These are phyloP conservation scores for Colossoma macropomum DNA, from an alignment of 2,113 vertebrate species.

Conservation along the genomic window DNA sequence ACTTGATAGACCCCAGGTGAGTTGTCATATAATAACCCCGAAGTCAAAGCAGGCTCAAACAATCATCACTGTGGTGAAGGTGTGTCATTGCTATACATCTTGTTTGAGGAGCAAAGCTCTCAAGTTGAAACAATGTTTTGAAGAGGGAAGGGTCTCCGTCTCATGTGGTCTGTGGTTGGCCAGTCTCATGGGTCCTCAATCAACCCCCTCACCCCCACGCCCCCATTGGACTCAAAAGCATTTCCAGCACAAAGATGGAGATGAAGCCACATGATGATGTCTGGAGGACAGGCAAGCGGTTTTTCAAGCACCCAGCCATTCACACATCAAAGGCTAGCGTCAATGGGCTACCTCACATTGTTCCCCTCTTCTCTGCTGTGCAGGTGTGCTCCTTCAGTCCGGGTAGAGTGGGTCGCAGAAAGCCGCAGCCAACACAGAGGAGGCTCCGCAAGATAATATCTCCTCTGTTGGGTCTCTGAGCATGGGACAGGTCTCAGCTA, in stretches of 20 bases:
- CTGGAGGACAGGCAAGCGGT: slow-evolving; percentile 51
- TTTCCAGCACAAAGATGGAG: slow-evolving; percentile 63
- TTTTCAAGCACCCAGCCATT: slow-evolving; percentile 61
- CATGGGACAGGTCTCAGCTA: neutral
- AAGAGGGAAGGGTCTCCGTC: slow-evolving; percentile 44
- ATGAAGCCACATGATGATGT: slow-evolving; percentile 66
- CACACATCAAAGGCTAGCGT: slow-evolving; percentile 75
- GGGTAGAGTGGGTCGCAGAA: slow-evolving; percentile 54
- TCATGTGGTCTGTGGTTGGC: slow-evolving; percentile 64
- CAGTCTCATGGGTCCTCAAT: slow-evolving; percentile 64
- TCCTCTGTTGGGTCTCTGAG: slow-evolving; percentile 32
- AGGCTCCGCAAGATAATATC: slow-evolving; percentile 71
- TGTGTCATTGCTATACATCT: neutral
- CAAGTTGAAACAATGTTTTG: slow-evolving; percentile 41
- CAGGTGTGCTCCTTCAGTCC: slow-evolving; percentile 73
- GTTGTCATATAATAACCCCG: neutral
- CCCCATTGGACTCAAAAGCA: slow-evolving; percentile 57
- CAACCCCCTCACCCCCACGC: slow-evolving; percentile 32
- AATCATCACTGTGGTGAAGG: neutral
- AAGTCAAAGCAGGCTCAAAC: neutral
- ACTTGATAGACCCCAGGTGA: neutral
- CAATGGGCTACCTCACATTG: slow-evolving; percentile 61
- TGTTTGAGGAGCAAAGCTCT: slow-evolving; percentile 28
- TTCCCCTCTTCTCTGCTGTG: slow-evolving; percentile 66
- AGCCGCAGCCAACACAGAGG: slow-evolving; percentile 38